phyloP scores from a whole-genome alignment of 2,888 invertebrate genomes.

The Drosophila putrida region DNA sequence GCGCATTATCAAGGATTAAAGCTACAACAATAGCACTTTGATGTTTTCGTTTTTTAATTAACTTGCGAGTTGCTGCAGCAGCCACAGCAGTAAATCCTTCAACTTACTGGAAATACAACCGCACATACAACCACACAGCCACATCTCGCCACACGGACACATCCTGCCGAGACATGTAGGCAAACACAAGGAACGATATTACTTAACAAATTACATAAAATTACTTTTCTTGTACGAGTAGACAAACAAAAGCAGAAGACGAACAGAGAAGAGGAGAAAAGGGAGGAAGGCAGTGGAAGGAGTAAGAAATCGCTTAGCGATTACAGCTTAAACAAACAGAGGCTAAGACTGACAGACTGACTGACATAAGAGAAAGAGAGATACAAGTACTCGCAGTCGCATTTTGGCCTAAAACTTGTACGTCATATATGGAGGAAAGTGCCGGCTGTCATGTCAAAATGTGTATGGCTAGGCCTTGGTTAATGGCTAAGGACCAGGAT shows the following conservation, averaged over 20 bases:
- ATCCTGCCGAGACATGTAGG: conserved; percentile 71
- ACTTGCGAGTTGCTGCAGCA: conserved; percentile 46
- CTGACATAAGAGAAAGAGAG: background rate
- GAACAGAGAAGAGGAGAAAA: no score
- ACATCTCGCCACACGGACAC: conserved; percentile 36
- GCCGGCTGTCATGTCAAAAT: conserved; percentile 72
- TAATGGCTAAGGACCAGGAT: conserved; percentile 12
- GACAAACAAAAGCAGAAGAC: conserved; percentile 61
- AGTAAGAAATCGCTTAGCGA: conserved; percentile 74
- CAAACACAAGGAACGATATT: conserved; percentile 65
- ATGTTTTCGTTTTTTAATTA: conserved; percentile 67
- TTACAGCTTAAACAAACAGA: conserved; percentile 64
- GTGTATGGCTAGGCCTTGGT: conserved; percentile 50
- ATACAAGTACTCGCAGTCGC: background rate
- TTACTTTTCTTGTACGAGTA: conserved; percentile 71
- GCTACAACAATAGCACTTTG: conserved; percentile 55
- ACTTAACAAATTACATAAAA: conserved; percentile 82
- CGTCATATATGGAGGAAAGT: conserved; percentile 23
- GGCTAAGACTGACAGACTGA: conserved; percentile 25
- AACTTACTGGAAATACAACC: conserved; percentile 6
- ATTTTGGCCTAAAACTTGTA: conserved; percentile 27
- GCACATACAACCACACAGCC: conserved; percentile 8
- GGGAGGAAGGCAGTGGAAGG: background rate
- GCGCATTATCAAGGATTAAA: conserved; percentile 44
- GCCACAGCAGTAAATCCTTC: conserved; percentile 62